Evolutionary conservation across 1,140 invertebrate genomes (phyloP).

Genomic region (Bilobella aurantiaca): DNA sequence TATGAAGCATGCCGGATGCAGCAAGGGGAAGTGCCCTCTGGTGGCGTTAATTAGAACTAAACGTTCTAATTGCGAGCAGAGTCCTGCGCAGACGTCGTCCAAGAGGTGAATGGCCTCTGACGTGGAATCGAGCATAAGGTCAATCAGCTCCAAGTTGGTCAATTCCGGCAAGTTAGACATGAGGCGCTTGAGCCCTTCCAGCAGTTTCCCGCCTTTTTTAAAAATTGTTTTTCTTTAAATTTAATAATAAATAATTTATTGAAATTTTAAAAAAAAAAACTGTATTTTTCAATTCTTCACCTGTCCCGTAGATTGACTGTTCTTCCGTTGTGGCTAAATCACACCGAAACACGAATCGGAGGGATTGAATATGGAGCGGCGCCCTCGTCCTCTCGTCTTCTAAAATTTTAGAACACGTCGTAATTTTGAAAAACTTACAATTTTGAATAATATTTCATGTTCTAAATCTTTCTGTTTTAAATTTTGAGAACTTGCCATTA

Average conservation of each 20-base stretch:
- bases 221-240: background rate
- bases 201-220: constrained; percentile 44
- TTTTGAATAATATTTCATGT: background rate
- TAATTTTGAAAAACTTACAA: too few relatives aligned
- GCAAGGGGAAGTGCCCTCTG: constrained; percentile 56
- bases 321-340: constrained; percentile 52
- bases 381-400: constrained; percentile 26
- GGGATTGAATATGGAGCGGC: constrained; percentile 46
- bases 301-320: constrained; percentile 48
- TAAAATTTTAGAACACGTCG: constrained; percentile 9
- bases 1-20: constrained; percentile 66
- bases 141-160: constrained; percentile 56
- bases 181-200: constrained; percentile 57
- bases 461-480: constrained; percentile 20
- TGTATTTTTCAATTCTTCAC: too few relatives aligned
- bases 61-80: constrained; percentile 52
- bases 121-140: constrained; percentile 60
- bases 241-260: too few relatives aligned
- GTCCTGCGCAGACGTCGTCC: constrained; percentile 59
- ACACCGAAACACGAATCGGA: constrained; percentile 70
- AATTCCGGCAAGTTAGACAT: constrained; percentile 57
- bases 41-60: constrained; percentile 66
- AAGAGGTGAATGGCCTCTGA: constrained; percentile 56
- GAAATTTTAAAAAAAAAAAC: too few relatives aligned
- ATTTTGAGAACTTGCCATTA: constrained; percentile 13